Evolutionary conservation across 2,888 invertebrate species (phyloP), one percentile per base, ranked within the genome.

Genomic region (Philereme transversata): DNA sequence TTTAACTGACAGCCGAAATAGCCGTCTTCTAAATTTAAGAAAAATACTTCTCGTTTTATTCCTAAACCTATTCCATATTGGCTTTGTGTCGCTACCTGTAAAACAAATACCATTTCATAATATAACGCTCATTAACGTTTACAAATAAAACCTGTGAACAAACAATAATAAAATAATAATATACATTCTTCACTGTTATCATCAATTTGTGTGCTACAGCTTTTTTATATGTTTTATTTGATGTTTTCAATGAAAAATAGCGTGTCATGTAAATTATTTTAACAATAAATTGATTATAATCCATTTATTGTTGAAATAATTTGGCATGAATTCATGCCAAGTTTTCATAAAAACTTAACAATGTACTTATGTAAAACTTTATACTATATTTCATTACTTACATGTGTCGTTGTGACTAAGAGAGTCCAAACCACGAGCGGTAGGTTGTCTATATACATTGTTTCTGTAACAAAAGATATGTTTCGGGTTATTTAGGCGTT

Each of bases 1-100:
- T 98, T 98, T 81, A 98, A 97, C 95, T 98, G 98, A 93, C 98
- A 98, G 83, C 98, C 98, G 93, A 98, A 98, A 93, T 97, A 98
- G 86, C 98, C 98, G 94, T 98, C 98, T 94, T 98, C 98, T 93
- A 98, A 95, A 93, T 98, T 98, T 90, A 98, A 95, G 94, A 98
- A 97, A 94, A 98, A 98, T 90, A 98, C 96, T 94, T 98, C 98
- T 92, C 96, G 95, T 94, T 95, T 96, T 93, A 96, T 95, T 94
- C 96, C 96, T 93, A 94, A 95, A 82, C 96, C 95, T 93, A 96
- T 95, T 94, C 96, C 95, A 90, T 95, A 95, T 87, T 94, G 94
- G 93, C 95, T 95, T 94, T 96, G 95, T 94, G 95, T 94, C 94
- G 94, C 90, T 92, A 94, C 94, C 95, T 95, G 94, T 76, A 90